Conservation (phyloP, 2,113 vertebrate species). For the Barbus barbus region DNA sequence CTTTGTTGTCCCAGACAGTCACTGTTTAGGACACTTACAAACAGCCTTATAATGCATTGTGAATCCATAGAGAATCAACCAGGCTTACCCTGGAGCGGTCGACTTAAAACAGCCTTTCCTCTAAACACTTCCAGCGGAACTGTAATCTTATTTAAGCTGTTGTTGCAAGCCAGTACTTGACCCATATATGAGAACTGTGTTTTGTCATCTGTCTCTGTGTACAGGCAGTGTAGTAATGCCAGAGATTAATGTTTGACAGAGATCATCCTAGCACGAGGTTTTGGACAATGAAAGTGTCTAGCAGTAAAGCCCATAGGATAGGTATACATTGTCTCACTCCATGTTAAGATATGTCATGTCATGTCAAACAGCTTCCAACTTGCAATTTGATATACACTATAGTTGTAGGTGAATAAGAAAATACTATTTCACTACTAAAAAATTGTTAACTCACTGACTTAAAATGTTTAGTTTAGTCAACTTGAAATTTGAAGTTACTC, state of each 20-base stretch:
- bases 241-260: constrained; percentile 27
- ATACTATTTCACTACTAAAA: no score
- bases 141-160: constrained; percentile 41
- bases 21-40: constrained; percentile 15
- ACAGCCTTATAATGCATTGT: background rate
- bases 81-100: constrained; percentile 13
- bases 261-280: constrained; percentile 4
- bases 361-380: background rate
- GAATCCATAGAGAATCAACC: constrained; percentile 23
- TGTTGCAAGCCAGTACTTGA: constrained; percentile 31
- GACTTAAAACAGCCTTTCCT: constrained; percentile 17
- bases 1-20: background rate
- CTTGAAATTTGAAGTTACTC: no score
- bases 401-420: no score
- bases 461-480: no score
- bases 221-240: constrained; percentile 1
- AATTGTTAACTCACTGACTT: no score
- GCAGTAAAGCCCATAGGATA: constrained; percentile 3
- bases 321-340: background rate
- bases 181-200: constrained; percentile 36
- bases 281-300: constrained; percentile 14
- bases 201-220: constrained; percentile 24
- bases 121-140: constrained; percentile 27
- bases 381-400: background rate
- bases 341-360: background rate